Conservation (phyloP, 2,888 invertebrate genomes). For the Orchesella flavescens region DNA sequence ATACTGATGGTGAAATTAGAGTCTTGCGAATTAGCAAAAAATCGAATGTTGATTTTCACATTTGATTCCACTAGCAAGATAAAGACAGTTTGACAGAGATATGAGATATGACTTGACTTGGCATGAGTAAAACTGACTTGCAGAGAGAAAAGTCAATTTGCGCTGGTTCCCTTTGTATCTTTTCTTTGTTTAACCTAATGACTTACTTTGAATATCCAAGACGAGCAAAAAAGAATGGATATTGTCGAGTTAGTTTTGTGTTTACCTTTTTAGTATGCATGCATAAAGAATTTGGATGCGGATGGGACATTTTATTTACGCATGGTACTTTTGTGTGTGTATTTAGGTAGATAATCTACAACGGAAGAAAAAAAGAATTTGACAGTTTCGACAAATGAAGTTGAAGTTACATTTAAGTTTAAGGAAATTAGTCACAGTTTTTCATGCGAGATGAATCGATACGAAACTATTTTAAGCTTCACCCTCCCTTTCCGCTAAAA, state of each 20-base stretch:
- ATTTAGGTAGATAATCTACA: not conserved
- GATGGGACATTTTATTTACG: no score
- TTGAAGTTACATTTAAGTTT: not conserved
- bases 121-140: not conserved
- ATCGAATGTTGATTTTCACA: not conserved
- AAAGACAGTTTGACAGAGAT: not conserved
- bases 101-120: not conserved
- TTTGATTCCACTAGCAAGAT: not conserved
- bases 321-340: no score
- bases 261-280: not conserved
- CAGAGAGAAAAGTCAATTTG: not conserved
- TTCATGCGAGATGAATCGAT: not conserved
- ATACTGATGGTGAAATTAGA: no score
- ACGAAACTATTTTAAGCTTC: not conserved
- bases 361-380: not conserved
- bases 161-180: not conserved
- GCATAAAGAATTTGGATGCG: not conserved
- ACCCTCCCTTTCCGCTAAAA: constrained; percentile 11
- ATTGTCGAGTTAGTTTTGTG: no score
- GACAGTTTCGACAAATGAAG: no score
- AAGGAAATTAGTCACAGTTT: constrained; percentile 1
- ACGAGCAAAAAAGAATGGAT: not conserved
- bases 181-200: constrained; percentile 15
- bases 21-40: no score
- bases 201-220: not conserved